phyloP scores from a whole-genome alignment of 2,888 invertebrate species.

The Halictus ligatus region DNA sequence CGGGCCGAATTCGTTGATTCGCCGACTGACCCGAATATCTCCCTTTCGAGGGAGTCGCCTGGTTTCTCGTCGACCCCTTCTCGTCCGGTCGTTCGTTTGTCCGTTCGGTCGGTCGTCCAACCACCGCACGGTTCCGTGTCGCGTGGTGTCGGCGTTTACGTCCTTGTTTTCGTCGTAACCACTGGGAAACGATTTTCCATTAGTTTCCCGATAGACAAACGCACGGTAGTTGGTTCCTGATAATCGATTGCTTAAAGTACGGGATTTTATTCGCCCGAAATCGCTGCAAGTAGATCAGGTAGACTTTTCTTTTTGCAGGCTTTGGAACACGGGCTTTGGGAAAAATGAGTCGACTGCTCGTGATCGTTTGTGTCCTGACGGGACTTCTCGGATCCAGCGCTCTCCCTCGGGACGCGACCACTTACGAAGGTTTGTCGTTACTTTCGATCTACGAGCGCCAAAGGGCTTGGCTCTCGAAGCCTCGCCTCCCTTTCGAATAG shows the following conservation, averaged over 20 bases:
- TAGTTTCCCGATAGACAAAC: too few species aligned
- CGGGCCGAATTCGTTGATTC: slow-evolving; percentile 12
- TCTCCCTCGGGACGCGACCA: slow-evolving; percentile 66
- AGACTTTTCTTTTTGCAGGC: slow-evolving; percentile 29
- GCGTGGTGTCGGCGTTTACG: neutral
- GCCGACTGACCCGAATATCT: slow-evolving; percentile 57
- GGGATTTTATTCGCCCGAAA: too few species aligned
- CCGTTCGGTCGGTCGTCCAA: neutral
- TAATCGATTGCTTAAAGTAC: neutral
- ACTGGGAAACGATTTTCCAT: too few species aligned
- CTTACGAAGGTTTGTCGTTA: slow-evolving; percentile 73
- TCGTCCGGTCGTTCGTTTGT: slow-evolving; percentile 10
- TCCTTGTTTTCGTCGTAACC: too few species aligned
- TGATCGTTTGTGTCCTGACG: slow-evolving; percentile 54
- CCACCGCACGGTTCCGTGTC: neutral
- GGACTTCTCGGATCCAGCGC: slow-evolving; percentile 51
- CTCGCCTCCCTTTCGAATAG: neutral
- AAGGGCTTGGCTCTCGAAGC: neutral
- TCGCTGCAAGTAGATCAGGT: too few species aligned
- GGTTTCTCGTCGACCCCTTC: slow-evolving; percentile 12
- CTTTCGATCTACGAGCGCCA: neutral
- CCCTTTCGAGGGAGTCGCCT: slow-evolving; percentile 19
- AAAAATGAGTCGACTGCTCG: slow-evolving; percentile 53
- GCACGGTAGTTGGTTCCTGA: too few species aligned
- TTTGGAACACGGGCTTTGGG: neutral